These are phyloP conservation scores for Anniella stebbinsi DNA, from an alignment of 2,797 vertebrate genomes.

Conservation along the genomic window DNA sequence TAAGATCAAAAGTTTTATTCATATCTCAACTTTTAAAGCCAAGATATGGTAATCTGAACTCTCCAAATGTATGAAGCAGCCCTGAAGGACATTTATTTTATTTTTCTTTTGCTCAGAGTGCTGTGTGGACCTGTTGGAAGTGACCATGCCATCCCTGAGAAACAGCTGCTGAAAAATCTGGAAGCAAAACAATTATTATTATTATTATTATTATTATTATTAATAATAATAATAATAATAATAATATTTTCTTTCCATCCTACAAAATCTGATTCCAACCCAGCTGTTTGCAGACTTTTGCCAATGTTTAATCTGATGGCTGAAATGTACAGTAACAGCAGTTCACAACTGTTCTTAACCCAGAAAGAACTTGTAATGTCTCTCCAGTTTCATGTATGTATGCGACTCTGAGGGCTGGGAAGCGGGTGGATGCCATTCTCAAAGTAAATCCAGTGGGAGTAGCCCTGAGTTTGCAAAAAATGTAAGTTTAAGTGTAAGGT, in stretches of 20 bases:
- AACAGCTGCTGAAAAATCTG: conserved; percentile 67
- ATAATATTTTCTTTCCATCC: conserved; percentile 48
- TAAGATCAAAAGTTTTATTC: background rate
- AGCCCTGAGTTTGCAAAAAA: conserved; percentile 46
- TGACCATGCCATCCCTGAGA: conserved; percentile 57
- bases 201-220: conserved; percentile 51
- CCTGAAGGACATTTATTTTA: too few species aligned
- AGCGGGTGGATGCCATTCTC: conserved; percentile 57
- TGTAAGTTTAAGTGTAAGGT: background rate
- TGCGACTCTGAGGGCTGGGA: conserved; percentile 52
- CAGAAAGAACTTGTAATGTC: conserved; percentile 31
- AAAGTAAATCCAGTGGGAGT: conserved; percentile 60
- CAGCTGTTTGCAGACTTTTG: conserved; percentile 68
- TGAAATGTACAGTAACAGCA: conserved; percentile 73
- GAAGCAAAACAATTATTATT: conserved; percentile 41
- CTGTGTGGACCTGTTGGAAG: conserved; percentile 40
- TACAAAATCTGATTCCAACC: conserved; percentile 53
- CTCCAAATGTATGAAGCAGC: background rate
- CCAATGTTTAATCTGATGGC: conserved; percentile 59
- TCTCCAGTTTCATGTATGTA: conserved; percentile 45
- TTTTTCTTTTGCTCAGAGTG: background rate
- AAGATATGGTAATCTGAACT: background rate
- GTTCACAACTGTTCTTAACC: conserved; percentile 61
- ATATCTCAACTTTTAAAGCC: background rate
- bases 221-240: too few species aligned